These are phyloP conservation scores for Ascidia mentula DNA, from an alignment of 23 tunicate species.

Conservation along the genomic window DNA sequence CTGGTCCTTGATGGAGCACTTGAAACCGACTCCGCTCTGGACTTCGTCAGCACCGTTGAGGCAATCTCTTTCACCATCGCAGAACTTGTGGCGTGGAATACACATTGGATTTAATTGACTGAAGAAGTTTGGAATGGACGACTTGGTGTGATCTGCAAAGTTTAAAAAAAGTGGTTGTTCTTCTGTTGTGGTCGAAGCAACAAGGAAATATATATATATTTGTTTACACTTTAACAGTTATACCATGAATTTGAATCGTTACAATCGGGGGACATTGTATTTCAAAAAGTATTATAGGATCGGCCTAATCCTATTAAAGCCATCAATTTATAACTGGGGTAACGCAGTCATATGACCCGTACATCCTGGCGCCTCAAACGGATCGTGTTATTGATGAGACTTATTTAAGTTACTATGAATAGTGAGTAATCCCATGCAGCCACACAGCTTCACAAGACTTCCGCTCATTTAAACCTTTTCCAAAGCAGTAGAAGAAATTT, in stretches of 20 bases:
- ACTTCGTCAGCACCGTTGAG: conserved; percentile 29
- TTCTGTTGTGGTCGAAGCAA: too few relatives aligned
- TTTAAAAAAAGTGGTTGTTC: background rate
- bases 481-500: conserved; percentile 5
- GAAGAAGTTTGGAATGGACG: background rate
- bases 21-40: conserved; percentile 47
- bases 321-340: too few relatives aligned
- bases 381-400: too few relatives aligned
- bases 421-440: too few relatives aligned
- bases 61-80: conserved; percentile 51
- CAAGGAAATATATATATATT: background rate
- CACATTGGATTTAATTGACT: conserved; percentile 37
- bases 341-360: too few relatives aligned
- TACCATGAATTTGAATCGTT: background rate
- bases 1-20: conserved; percentile 36
- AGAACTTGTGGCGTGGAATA: conserved; percentile 42
- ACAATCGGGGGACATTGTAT: too few relatives aligned
- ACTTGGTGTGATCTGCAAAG: background rate
- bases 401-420: too few relatives aligned
- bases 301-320: too few relatives aligned
- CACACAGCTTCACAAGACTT: background rate
- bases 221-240: background rate
- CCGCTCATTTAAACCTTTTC: conserved; percentile 5
- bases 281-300: too few relatives aligned
- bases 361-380: too few relatives aligned